These are phyloP conservation scores for Epizoanthus illoricatus DNA, from an alignment of 92 coral and sea anemone species.

Conservation along the genomic window DNA sequence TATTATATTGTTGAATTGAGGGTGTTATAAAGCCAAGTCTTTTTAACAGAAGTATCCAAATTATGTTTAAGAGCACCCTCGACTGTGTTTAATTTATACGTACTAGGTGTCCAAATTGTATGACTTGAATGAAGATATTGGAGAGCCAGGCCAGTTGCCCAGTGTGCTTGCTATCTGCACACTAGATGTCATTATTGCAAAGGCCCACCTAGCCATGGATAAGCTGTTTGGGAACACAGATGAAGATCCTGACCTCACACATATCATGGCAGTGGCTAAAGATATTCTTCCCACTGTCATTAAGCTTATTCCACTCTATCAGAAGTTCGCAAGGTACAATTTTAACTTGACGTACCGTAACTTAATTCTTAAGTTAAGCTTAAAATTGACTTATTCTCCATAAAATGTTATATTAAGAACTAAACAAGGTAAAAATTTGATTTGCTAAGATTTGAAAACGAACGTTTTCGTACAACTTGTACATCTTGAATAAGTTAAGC, in stretches of 20 bases:
- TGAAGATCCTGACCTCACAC: slow-evolving; percentile 74
- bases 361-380: too few relatives aligned
- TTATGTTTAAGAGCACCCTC: too few relatives aligned
- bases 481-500: too few relatives aligned
- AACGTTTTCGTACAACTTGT: too few relatives aligned
- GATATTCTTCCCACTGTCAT: slow-evolving; percentile 70
- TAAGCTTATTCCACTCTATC: slow-evolving; percentile 77
- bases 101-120: slow-evolving; percentile 56
- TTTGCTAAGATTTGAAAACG: too few relatives aligned
- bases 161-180: slow-evolving; percentile 69
- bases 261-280: slow-evolving; percentile 68
- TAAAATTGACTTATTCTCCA: too few relatives aligned
- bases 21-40: too few relatives aligned
- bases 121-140: slow-evolving; percentile 40
- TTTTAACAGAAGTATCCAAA: too few relatives aligned
- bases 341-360: too few relatives aligned
- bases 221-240: slow-evolving; percentile 77
- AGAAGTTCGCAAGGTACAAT: slow-evolving; percentile 82
- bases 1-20: too few relatives aligned
- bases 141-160: slow-evolving; percentile 71
- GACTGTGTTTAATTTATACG: not conserved
- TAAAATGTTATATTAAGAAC: too few relatives aligned
- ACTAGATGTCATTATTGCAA: slow-evolving; percentile 80
- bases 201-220: slow-evolving; percentile 67
- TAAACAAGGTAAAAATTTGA: too few relatives aligned